Evolutionary conservation across 2,113 vertebrate species (phyloP).

Genomic region (Myocastor coypus): DNA sequence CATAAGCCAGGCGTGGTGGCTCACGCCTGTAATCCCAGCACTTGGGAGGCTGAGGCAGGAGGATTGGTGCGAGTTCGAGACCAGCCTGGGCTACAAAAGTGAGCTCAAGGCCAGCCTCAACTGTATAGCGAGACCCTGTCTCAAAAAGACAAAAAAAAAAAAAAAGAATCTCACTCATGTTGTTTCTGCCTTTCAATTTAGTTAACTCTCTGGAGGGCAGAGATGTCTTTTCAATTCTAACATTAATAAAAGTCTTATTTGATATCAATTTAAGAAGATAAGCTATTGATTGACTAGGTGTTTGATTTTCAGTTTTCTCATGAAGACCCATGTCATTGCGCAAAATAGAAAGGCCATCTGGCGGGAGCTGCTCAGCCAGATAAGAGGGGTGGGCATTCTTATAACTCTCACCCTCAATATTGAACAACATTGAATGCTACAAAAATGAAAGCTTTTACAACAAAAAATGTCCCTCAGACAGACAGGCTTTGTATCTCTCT

Average conservation of each 20-base stretch:
- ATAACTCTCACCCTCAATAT: background rate
- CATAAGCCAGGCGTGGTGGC: no score
- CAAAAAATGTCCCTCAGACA: constrained; percentile 44
- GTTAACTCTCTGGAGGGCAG: background rate
- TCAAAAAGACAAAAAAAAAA: no score
- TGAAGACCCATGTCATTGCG: background rate
- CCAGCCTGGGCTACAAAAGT: no score
- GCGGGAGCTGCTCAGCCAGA: constrained; percentile 8
- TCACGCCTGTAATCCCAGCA: no score
- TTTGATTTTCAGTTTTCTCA: constrained; percentile 35
- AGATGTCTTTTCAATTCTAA: constrained; percentile 20
- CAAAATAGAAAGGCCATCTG: constrained; percentile 52
- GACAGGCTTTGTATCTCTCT: background rate
- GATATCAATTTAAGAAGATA: constrained; percentile 52
- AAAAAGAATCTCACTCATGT: background rate
- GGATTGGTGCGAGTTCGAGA: no score
- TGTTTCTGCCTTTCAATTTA: background rate
- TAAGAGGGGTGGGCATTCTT: constrained; percentile 30
- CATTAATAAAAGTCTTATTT: constrained; percentile 59
- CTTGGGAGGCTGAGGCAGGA: no score
- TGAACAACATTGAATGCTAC: background rate
- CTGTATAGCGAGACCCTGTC: no score
- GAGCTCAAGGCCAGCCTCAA: no score
- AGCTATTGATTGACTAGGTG: constrained; percentile 40
- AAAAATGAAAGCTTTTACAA: constrained; percentile 64